Evolutionary conservation across 2,888 invertebrate species (phyloP), one percentile per base, ranked within the genome.

Genomic region (Furcula furcula): DNA sequence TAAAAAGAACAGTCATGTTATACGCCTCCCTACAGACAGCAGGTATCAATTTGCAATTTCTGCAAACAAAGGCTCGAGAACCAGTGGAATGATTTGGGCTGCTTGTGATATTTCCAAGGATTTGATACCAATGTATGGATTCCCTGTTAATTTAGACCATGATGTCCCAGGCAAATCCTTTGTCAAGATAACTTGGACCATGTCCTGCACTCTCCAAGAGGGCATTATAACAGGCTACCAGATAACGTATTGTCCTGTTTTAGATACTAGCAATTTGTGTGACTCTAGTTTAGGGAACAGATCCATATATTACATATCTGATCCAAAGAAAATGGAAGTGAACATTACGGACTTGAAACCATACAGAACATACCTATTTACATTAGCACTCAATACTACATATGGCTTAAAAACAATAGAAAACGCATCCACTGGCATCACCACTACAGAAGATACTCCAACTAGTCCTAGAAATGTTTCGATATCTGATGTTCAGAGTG

Each of bases 81-180:
- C 95, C 49, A 95, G 95, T 66, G 96, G 96, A 1, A 95, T 97
- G 93, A 90, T 93, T 7, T 96, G 96, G 96, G 93, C 95, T 6
- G 91, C 91, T 19, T 97, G 97, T 69, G 85, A 86, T 29, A 87
- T 88, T 55, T 83, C 86, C 21, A 83, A 76, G 55, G 85, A 84
- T 53, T 75, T 68, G 19, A 78, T 85, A 42, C 74, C 71, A 21
- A 90, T 94, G 93, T 47, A 91, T 92, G 47, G 90, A 84, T 83
- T 83, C 44, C 82, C 82, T 34, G 74, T 82, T 1, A 68, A 68
- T 46, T 61, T 87, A 16, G 55, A 65, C 22, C 75, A 76, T 68
- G 83, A 78, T 57, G 65, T 52, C 14, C 74, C 82, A 26, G 80
- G 82, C 7, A 84, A 82, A 39, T 64, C 84, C 36, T 76, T 55